A percentile compares a stretch with the other conserved stretches of the same genome.
phyloP scores from a whole-genome alignment of 2,797 vertebrate species.

The Anableps anableps region DNA sequence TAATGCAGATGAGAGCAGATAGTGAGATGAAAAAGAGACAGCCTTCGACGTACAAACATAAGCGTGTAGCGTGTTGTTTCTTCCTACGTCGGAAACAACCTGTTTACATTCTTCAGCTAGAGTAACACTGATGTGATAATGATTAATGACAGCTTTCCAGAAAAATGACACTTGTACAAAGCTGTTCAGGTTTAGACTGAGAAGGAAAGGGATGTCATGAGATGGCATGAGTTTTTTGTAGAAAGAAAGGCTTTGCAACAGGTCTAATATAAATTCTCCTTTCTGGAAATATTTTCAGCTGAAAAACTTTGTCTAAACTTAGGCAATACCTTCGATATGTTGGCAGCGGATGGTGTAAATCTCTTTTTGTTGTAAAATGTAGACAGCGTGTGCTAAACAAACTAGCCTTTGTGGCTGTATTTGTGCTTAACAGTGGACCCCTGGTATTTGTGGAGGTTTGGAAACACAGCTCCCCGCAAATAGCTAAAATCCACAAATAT shows the following conservation, averaged over 20 bases:
- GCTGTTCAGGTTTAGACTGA: constrained; percentile 5
- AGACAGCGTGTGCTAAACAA: not conserved
- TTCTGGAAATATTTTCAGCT: not conserved
- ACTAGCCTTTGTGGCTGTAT: not conserved
- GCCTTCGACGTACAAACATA: not conserved
- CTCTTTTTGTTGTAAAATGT: not conserved
- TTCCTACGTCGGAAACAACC: constrained; percentile 2
- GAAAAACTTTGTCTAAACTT: not conserved
- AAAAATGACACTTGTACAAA: constrained; percentile 21
- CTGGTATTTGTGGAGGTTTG: not conserved
- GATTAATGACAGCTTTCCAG: constrained; percentile 16
- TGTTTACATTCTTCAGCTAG: constrained; percentile 26
- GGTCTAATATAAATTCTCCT: not conserved
- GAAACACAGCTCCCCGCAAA: not conserved
- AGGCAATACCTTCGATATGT: not conserved
- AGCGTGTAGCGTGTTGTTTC: not conserved
- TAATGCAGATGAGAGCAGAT: constrained; percentile 25
- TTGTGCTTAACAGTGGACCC: not conserved
- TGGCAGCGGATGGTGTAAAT: not conserved
- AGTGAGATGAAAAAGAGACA: constrained; percentile 27
- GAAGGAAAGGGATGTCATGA: not conserved
- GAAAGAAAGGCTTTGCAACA: not conserved
- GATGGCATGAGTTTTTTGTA: not conserved
- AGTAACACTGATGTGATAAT: constrained; percentile 2
- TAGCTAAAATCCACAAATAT: not conserved